These are phyloP conservation scores for Hippocampus barbouri DNA, from an alignment of 2,113 vertebrate genomes.

Conservation along the genomic window DNA sequence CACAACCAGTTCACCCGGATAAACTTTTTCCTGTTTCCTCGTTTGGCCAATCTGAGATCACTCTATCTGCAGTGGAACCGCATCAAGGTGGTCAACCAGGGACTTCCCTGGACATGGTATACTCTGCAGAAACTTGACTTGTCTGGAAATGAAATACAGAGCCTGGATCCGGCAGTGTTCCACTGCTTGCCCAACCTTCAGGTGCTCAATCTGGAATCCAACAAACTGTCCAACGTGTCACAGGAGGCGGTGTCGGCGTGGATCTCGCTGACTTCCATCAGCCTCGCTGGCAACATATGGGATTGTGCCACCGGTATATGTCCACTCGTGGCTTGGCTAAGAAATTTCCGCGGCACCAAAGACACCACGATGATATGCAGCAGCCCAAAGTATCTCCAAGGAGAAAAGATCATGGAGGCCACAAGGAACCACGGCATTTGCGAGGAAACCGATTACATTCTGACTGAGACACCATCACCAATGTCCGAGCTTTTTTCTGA, in stretches of 20 bases:
- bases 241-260: slow-evolving; percentile 91
- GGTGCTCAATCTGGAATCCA: slow-evolving; percentile 95
- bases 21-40: slow-evolving; percentile 97
- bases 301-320: slow-evolving; percentile 93
- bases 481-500: slow-evolving; percentile 65
- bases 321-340: slow-evolving; percentile 90
- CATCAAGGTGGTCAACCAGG: slow-evolving; percentile 92
- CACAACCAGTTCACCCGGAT: slow-evolving; percentile 98
- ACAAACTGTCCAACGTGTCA: slow-evolving; percentile 94
- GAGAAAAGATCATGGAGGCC: slow-evolving; percentile 91
- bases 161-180: slow-evolving; percentile 90
- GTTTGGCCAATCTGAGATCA: slow-evolving; percentile 90
- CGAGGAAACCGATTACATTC: slow-evolving; percentile 73
- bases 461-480: slow-evolving; percentile 65
- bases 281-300: slow-evolving; percentile 95
- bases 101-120: slow-evolving; percentile 95
- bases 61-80: slow-evolving; percentile 97
- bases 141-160: slow-evolving; percentile 94
- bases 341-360: slow-evolving; percentile 92
- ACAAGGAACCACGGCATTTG: slow-evolving; percentile 88
- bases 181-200: slow-evolving; percentile 96
- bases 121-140: slow-evolving; percentile 97
- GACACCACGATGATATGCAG: slow-evolving; percentile 98
- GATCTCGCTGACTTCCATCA: slow-evolving; percentile 95
- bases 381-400: slow-evolving; percentile 92